phyloP scores from a whole-genome alignment of 1,140 invertebrate species.

The Drosophila sp. region DNA sequence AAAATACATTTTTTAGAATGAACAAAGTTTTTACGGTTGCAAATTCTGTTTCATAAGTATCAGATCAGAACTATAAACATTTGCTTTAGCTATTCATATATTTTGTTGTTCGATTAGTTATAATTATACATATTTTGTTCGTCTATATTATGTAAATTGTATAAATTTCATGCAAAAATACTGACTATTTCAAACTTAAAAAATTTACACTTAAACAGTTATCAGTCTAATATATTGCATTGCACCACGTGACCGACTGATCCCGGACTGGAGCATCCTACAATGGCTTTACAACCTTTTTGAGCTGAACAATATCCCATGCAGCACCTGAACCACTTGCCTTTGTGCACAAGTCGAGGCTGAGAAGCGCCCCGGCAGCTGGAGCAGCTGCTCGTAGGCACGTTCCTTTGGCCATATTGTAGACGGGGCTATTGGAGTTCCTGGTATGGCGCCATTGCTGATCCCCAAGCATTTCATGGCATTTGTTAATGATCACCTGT shows the following conservation, averaged over 20 bases:
- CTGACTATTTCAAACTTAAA: slow-evolving; percentile 64
- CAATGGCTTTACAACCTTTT: slow-evolving; percentile 8
- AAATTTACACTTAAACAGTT: slow-evolving; percentile 49
- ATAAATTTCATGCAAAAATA: slow-evolving; percentile 65
- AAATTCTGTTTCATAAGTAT: too few species aligned
- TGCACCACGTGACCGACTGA: neutral
- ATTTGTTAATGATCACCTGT: slow-evolving; percentile 91
- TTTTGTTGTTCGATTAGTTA: neutral
- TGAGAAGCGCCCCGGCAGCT: slow-evolving; percentile 84
- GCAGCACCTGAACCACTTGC: slow-evolving; percentile 84
- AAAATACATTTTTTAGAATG: too few species aligned
- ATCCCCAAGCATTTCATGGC: slow-evolving; percentile 94
- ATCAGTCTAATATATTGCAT: slow-evolving; percentile 76
- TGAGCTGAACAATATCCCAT: slow-evolving; percentile 88
- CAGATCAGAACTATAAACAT: too few species aligned
- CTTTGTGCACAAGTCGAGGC: slow-evolving; percentile 90
- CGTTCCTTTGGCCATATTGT: slow-evolving; percentile 93
- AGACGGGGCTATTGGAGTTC: slow-evolving; percentile 88
- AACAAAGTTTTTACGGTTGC: too few species aligned
- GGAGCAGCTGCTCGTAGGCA: slow-evolving; percentile 88
- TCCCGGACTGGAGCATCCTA: slow-evolving; percentile 8
- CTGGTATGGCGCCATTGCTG: slow-evolving; percentile 94
- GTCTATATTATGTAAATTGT: slow-evolving; percentile 49
- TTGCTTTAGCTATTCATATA: slow-evolving; percentile 46
- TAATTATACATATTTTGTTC: slow-evolving; percentile 54